phyloP scores from a whole-genome alignment of 2,113 vertebrate species.

The Alouatta palliata region DNA sequence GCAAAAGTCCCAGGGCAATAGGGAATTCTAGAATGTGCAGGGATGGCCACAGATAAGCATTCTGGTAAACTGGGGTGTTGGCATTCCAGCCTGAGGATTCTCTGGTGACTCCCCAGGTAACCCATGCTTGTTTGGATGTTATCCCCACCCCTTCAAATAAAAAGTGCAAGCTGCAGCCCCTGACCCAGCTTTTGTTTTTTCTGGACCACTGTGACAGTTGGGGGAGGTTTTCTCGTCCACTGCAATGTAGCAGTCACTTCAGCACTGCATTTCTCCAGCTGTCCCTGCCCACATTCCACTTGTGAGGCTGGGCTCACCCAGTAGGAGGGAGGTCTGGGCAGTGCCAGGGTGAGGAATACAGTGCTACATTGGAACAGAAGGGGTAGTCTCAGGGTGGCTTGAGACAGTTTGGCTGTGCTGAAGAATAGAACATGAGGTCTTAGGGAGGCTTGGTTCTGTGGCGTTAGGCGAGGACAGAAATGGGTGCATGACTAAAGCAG shows the following conservation, averaged over 20 bases:
- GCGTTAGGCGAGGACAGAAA: not conserved
- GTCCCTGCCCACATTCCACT: not conserved
- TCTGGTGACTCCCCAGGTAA: not conserved
- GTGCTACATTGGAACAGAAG: not conserved
- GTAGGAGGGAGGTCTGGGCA: not conserved
- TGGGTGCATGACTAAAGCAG: not conserved
- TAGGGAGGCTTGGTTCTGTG: not conserved
- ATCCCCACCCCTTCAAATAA: not conserved
- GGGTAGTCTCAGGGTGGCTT: not conserved
- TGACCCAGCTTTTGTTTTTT: not conserved
- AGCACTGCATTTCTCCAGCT: not conserved
- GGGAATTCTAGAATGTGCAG: not conserved
- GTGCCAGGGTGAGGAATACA: not conserved
- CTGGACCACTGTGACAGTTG: not conserved
- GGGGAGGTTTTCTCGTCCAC: not conserved
- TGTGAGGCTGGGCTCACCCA: rapidly evolving
- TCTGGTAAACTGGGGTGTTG: not conserved
- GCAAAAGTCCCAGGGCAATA: not conserved
- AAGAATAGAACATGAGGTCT: not conserved
- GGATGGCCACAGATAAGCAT: not conserved
- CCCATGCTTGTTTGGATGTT: not conserved
- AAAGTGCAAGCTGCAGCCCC: not conserved
- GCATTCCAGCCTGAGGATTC: not conserved
- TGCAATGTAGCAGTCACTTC: not conserved
- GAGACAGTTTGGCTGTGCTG: not conserved